These are phyloP conservation scores for Astropecten irregularis DNA, from an alignment of 53 echinoderm and acorn worm genomes.

Conservation along the genomic window DNA sequence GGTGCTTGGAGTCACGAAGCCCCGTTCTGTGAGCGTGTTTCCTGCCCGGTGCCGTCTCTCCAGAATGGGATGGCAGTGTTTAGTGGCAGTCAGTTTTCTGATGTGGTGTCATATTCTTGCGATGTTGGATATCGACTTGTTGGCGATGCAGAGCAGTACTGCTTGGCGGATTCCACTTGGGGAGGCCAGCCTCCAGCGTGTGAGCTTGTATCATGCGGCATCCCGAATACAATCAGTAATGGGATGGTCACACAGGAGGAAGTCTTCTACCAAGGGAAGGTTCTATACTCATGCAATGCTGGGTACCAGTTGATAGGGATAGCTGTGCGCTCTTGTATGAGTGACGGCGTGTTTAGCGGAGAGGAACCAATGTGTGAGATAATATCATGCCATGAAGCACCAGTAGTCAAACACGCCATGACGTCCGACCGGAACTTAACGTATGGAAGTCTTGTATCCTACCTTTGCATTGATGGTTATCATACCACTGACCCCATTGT, in stretches of 20 bases:
- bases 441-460: constrained; percentile 35
- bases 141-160: constrained; percentile 32
- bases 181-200: constrained; percentile 45
- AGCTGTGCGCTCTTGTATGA: constrained; percentile 51
- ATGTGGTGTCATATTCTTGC: constrained; percentile 64
- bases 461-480: constrained; percentile 73
- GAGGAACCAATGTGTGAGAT: constrained; percentile 40
- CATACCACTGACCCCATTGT: constrained; percentile 48
- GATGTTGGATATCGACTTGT: constrained; percentile 71
- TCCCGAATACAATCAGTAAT: constrained; percentile 19
- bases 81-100: constrained; percentile 25
- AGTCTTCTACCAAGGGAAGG: constrained; percentile 30
- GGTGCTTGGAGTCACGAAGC: constrained; percentile 55
- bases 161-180: constrained; percentile 72
- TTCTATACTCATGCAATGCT: constrained; percentile 59
- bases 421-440: not conserved
- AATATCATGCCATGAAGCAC: constrained; percentile 24
- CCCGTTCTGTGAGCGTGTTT: constrained; percentile 54
- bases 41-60: constrained; percentile 37
- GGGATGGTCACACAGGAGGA: constrained; percentile 8
- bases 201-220: constrained; percentile 31
- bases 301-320: constrained; percentile 78
- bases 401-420: not conserved
- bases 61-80: constrained; percentile 30
- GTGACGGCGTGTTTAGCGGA: constrained; percentile 52